phyloP scores from a whole-genome alignment of 2,888 invertebrate genomes.

The Campopleginae sp. region DNA sequence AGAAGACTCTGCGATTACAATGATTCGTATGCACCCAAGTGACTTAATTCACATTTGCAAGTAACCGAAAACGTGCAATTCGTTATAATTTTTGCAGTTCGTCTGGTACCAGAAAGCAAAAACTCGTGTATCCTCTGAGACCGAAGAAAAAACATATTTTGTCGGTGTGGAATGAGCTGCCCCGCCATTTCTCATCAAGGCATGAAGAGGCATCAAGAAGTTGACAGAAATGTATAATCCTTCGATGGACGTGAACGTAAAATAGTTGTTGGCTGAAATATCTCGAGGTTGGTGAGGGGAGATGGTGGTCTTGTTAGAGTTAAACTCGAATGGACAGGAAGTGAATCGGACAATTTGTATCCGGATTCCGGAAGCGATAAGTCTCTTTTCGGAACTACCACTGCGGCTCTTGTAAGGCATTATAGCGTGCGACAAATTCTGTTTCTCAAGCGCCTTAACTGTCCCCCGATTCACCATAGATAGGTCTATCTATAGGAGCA shows the following conservation, averaged over 20 bases:
- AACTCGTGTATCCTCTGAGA: not conserved
- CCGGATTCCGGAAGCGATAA: conserved; percentile 52
- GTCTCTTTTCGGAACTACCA: conserved; percentile 30
- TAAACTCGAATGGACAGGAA: conserved; percentile 45
- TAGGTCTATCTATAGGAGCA: conserved; percentile 16
- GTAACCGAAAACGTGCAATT: not conserved
- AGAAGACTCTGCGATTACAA: not conserved
- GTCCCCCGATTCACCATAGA: conserved; percentile 12
- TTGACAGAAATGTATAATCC: not conserved
- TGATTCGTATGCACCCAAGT: not conserved
- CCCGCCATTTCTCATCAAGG: too few species aligned
- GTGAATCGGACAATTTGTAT: conserved; percentile 61
- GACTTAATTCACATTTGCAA: conserved; percentile 17
- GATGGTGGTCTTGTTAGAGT: conserved; percentile 35
- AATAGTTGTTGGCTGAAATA: conserved; percentile 49
- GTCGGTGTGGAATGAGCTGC: too few species aligned
- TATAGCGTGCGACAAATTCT: conserved; percentile 20
- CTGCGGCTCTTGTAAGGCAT: not conserved
- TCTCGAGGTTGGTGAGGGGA: conserved; percentile 10
- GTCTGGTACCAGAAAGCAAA: not conserved
- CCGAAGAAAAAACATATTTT: not conserved
- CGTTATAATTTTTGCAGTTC: not conserved
- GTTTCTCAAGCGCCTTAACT: conserved; percentile 2
- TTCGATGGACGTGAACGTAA: not conserved
- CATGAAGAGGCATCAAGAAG: not conserved